These are phyloP conservation scores for Tokudaia tokunoshimensis DNA, from an alignment of 2,797 vertebrate species.

Conservation along the genomic window DNA sequence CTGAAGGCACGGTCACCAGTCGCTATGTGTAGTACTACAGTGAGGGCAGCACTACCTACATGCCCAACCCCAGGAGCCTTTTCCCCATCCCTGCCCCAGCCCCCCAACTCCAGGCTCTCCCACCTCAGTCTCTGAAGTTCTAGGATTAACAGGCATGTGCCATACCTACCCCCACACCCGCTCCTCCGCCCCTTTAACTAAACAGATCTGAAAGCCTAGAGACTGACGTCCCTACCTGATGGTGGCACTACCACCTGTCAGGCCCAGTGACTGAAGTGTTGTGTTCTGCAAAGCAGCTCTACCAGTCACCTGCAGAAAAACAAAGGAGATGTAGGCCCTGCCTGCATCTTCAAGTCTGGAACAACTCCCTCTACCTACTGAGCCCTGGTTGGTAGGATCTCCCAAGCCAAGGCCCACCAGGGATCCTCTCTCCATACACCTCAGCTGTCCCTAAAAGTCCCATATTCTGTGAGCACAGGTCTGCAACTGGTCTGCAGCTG, in stretches of 20 bases:
- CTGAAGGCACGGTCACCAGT: not conserved
- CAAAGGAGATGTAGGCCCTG: not conserved
- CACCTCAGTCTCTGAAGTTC: not conserved
- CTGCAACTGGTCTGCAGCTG: not conserved
- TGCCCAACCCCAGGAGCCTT: not conserved
- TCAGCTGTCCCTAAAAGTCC: too few species aligned
- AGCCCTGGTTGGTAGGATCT: not conserved
- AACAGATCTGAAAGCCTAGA: not conserved
- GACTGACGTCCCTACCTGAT: conserved; percentile 90
- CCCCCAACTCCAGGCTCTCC: not conserved
- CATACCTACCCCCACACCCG: not conserved
- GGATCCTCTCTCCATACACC: not conserved
- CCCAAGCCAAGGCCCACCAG: not conserved
- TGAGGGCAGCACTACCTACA: not conserved
- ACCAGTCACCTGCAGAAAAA: conserved; percentile 90
- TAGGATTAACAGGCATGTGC: not conserved
- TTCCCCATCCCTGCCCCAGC: accelerated
- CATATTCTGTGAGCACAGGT: not conserved
- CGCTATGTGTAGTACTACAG: too few species aligned
- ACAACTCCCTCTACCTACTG: not conserved
- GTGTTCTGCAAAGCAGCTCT: conserved; percentile 91
- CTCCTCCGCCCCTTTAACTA: not conserved
- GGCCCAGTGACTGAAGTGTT: conserved; percentile 94
- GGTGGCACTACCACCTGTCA: conserved; percentile 95
- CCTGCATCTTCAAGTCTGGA: too few species aligned